phyloP scores from a whole-genome alignment of 2,797 vertebrate species.

The Ptychobarbus kaznakovi region DNA sequence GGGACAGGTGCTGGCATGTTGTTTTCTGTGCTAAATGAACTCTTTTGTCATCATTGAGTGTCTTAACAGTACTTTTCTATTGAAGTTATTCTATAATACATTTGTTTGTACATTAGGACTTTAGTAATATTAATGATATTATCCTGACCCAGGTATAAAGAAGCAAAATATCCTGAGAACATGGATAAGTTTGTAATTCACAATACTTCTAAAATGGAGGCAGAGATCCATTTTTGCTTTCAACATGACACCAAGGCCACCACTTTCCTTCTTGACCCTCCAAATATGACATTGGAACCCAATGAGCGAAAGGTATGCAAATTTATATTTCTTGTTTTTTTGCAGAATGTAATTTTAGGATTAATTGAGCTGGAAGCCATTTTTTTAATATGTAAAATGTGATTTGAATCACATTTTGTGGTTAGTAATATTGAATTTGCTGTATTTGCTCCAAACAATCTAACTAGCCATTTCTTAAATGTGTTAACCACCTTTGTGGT shows the following conservation, averaged over 20 bases:
- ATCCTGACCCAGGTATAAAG: constrained; percentile 83
- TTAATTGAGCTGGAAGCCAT: background rate
- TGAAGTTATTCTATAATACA: background rate
- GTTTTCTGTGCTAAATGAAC: background rate
- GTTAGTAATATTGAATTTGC: background rate
- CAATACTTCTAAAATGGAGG: constrained; percentile 80
- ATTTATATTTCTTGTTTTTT: background rate
- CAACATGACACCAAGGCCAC: constrained; percentile 80
- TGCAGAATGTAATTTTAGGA: background rate
- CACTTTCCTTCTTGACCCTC: constrained; percentile 86
- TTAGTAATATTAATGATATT: background rate
- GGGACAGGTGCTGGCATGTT: constrained; percentile 79
- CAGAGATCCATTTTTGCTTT: constrained; percentile 84
- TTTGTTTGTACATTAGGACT: background rate
- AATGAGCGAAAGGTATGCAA: constrained; percentile 81
- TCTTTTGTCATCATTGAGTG: background rate
- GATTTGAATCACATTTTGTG: background rate
- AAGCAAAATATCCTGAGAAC: constrained; percentile 81
- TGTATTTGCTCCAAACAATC: background rate
- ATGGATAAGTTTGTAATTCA: constrained; percentile 81
- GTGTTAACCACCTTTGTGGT: background rate
- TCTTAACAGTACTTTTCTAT: background rate
- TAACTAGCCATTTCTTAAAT: background rate
- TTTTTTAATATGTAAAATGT: background rate
- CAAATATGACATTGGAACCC: constrained; percentile 81